Conservation (phyloP, 1,140 invertebrate species). For the Drosophila yakuba region DNA sequence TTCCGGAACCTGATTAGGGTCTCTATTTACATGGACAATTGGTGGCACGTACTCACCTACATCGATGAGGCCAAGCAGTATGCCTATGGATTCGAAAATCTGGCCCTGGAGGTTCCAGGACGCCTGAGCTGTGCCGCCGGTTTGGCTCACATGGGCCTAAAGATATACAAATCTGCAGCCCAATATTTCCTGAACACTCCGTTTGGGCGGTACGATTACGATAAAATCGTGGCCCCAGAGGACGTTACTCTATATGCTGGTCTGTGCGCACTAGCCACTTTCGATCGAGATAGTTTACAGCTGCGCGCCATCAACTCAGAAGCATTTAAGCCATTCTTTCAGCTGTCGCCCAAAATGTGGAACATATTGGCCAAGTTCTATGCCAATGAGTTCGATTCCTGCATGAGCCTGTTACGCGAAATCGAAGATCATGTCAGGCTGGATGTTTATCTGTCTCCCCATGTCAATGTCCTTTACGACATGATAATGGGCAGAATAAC, state of each 20-base stretch:
- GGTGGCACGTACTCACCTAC: constrained; percentile 72
- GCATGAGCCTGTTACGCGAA: constrained; percentile 22
- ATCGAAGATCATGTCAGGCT: constrained; percentile 45
- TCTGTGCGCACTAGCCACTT: constrained; percentile 56
- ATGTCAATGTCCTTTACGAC: constrained; percentile 47
- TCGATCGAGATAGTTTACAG: constrained; percentile 34
- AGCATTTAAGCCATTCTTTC: constrained; percentile 47
- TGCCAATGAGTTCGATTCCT: constrained; percentile 20
- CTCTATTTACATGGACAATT: constrained; percentile 68
- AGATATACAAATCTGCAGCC: constrained; percentile 59
- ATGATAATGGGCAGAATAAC: constrained; percentile 44
- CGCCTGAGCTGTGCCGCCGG: constrained; percentile 59
- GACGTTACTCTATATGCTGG: constrained; percentile 56
- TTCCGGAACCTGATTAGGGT: constrained; percentile 60
- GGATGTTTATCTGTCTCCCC: constrained; percentile 63
- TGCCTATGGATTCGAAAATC: constrained; percentile 38
- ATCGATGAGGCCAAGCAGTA: constrained; percentile 71
- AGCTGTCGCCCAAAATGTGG: constrained; percentile 43
- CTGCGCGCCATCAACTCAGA: constrained; percentile 28
- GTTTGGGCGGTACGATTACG: constrained; percentile 49
- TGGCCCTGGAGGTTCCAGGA: constrained; percentile 35
- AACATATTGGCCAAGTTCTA: constrained; percentile 32
- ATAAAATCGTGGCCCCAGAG: constrained; percentile 57
- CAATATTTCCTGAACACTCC: constrained; percentile 54
- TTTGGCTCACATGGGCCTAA: constrained; percentile 57